Evolutionary conservation across 2,888 invertebrate genomes (phyloP).

Genomic region (Tortricodes alternella): DNA sequence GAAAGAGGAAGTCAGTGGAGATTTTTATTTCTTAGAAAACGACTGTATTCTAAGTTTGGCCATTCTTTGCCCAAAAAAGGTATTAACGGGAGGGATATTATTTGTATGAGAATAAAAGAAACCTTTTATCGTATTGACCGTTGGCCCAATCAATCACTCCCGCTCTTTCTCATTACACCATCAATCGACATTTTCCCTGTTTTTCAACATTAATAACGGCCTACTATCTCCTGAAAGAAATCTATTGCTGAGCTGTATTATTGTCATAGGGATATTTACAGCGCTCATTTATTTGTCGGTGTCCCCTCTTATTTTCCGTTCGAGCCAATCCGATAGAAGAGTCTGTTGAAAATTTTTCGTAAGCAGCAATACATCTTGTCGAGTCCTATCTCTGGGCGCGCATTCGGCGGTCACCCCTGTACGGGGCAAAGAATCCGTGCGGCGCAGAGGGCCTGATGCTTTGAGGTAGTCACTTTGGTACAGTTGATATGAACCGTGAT

Average conservation of each 20-base stretch:
- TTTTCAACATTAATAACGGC: slow-evolving; percentile 79
- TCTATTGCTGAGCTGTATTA: slow-evolving; percentile 83
- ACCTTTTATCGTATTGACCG: slow-evolving; percentile 25
- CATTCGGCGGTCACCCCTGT: slow-evolving; percentile 79
- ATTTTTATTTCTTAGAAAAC: no score
- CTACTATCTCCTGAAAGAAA: slow-evolving; percentile 72
- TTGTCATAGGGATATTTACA: slow-evolving; percentile 82
- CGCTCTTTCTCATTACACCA: slow-evolving; percentile 61
- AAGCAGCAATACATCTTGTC: slow-evolving; percentile 82
- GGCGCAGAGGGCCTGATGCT: slow-evolving; percentile 4
- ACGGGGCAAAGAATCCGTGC: slow-evolving; percentile 54
- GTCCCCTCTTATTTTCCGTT: slow-evolving; percentile 83
- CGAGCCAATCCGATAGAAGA: slow-evolving; percentile 79
- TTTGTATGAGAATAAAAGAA: slow-evolving; percentile 28
- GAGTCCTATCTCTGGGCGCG: slow-evolving; percentile 80
- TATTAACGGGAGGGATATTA: slow-evolving; percentile 19
- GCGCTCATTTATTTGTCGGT: slow-evolving; percentile 78
- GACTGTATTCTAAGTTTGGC: not conserved
- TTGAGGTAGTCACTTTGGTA: not conserved
- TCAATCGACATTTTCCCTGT: slow-evolving; percentile 75
- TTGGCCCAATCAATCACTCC: slow-evolving; percentile 47
- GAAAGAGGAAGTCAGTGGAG: slow-evolving; percentile 7
- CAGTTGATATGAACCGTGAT: no score
- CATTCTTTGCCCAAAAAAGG: not conserved
- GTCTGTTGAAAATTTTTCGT: slow-evolving; percentile 82